phyloP scores from a whole-genome alignment of 2,113 vertebrate genomes.

The Ameiurus melas region DNA sequence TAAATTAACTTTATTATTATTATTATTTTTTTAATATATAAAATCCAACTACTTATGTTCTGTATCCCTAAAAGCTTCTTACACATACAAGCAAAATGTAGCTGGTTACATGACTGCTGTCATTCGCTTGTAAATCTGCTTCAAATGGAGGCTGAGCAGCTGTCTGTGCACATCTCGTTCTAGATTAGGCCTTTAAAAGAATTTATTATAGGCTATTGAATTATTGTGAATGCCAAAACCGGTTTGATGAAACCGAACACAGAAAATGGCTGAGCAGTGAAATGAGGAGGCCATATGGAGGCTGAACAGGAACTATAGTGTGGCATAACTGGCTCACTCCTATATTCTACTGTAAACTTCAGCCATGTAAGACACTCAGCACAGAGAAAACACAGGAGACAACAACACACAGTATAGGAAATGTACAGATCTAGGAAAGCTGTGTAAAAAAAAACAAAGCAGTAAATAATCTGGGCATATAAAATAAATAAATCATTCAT shows the following conservation, averaged over 20 bases:
- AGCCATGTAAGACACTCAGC: slow-evolving; percentile 37
- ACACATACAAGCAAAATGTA: background rate
- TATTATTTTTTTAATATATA: too few species aligned
- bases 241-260: slow-evolving; percentile 58
- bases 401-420: background rate
- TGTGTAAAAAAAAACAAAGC: background rate
- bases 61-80: slow-evolving; percentile 24
- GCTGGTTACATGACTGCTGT: slow-evolving; percentile 37
- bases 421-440: background rate
- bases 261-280: slow-evolving; percentile 58
- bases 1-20: too few species aligned
- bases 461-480: background rate
- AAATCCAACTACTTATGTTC: background rate
- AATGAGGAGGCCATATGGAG: slow-evolving; percentile 65
- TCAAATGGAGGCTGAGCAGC: slow-evolving; percentile 26
- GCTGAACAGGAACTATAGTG: slow-evolving; percentile 68
- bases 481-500: background rate
- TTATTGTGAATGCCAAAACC: slow-evolving; percentile 66
- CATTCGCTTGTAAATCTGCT: slow-evolving; percentile 45
- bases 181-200: slow-evolving; percentile 51
- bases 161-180: slow-evolving; percentile 39
- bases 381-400: background rate
- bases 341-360: slow-evolving; percentile 64
- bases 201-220: slow-evolving; percentile 62
- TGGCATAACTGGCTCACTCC: slow-evolving; percentile 59